phyloP scores from a whole-genome alignment of 2,888 invertebrate genomes.

The Oconnorella tubifera region DNA sequence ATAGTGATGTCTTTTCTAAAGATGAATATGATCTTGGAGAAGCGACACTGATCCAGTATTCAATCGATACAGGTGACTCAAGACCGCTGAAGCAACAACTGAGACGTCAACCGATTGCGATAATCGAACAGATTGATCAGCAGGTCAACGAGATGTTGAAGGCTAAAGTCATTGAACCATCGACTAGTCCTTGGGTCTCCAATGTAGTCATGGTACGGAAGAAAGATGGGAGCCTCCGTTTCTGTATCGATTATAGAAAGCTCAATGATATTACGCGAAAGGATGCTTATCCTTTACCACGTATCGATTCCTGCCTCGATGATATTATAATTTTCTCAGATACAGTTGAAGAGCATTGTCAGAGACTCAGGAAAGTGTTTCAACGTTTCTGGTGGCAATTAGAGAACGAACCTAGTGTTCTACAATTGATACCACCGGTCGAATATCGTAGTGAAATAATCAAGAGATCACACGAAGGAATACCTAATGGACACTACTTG shows the following conservation, averaged over 20 bases:
- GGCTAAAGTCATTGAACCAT: not conserved
- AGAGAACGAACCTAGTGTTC: no score
- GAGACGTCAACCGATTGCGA: not conserved
- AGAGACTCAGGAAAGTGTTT: slow-evolving; percentile 28
- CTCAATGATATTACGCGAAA: not conserved
- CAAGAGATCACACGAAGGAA: no score
- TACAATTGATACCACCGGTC: no score
- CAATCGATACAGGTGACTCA: slow-evolving; percentile 11
- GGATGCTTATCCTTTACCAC: not conserved
- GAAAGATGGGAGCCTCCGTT: not conserved
- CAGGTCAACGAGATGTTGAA: not conserved
- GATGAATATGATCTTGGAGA: slow-evolving; percentile 6
- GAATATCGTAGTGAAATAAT: no score
- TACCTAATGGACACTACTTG: no score
- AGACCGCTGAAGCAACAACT: slow-evolving; percentile 4
- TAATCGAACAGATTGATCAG: not conserved
- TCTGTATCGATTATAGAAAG: not conserved
- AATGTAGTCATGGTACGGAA: not conserved
- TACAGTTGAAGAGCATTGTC: no score
- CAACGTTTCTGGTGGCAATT: slow-evolving; percentile 21
- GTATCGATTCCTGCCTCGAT: slow-evolving; percentile 1
- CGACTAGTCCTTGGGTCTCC: not conserved
- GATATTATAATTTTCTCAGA: no score
- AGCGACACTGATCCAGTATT: not conserved
- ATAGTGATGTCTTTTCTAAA: not conserved